Evolutionary conservation across 92 coral and sea anemone species (phyloP).

Genomic region (Ricordea florida): DNA sequence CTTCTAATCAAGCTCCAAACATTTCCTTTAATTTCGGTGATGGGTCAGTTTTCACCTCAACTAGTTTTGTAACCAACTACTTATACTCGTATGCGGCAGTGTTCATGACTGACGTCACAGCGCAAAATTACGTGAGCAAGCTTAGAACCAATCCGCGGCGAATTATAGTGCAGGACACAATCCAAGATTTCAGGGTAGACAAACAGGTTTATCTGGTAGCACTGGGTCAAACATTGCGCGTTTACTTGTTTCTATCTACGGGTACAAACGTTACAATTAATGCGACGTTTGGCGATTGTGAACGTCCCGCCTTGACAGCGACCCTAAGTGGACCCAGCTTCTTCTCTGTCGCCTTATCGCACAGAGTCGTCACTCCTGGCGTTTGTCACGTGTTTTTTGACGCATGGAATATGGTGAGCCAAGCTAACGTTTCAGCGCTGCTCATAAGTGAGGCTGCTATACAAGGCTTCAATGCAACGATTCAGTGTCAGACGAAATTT

Average conservation of each 20-base stretch:
- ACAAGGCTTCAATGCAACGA: slow-evolving; percentile 17
- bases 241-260: background rate
- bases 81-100: slow-evolving; percentile 41
- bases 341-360: background rate
- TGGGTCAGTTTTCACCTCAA: background rate
- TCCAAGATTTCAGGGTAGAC: slow-evolving; percentile 1
- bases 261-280: slow-evolving; percentile 17
- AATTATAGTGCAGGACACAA: slow-evolving; percentile 46
- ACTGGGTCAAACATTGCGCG: background rate
- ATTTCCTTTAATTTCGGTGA: slow-evolving; percentile 49
- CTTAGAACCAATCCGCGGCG: background rate
- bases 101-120: slow-evolving; percentile 15
- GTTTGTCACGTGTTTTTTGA: slow-evolving; percentile 16
- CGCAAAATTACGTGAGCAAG: slow-evolving; percentile 33
- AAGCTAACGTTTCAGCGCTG: slow-evolving; percentile 14
- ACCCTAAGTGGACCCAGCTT: background rate
- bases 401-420: slow-evolving; percentile 53
- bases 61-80: slow-evolving; percentile 22
- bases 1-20: slow-evolving; percentile 29
- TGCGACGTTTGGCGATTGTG: slow-evolving; percentile 1
- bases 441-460: slow-evolving; percentile 46
- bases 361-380: background rate
- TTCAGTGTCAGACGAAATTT: slow-evolving; percentile 44
- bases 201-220: background rate
- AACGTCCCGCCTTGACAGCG: background rate